A percentile compares a stretch with the other conserved stretches of the same genome.
Evolutionary conservation across 1,140 invertebrate genomes (phyloP).

Genomic region (Psix sp.): DNA sequence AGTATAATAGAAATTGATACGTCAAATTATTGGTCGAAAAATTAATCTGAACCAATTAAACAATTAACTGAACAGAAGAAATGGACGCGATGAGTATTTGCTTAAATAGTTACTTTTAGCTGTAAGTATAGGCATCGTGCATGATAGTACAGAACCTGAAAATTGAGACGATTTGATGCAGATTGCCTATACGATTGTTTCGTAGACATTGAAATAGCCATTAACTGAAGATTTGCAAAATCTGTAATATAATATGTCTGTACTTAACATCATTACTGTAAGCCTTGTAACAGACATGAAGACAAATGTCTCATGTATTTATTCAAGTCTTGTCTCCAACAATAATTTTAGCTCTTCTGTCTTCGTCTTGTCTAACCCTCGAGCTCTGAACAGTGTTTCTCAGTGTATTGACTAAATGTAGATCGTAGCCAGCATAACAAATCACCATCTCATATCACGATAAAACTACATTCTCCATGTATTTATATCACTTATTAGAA

Average conservation of each 20-base stretch:
- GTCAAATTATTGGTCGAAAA: too few relatives aligned
- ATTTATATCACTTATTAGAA: too few relatives aligned
- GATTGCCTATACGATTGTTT: slow-evolving; percentile 54
- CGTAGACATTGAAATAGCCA: slow-evolving; percentile 50
- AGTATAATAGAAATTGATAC: slow-evolving; percentile 35
- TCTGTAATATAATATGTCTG: slow-evolving; percentile 52
- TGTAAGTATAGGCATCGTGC: slow-evolving; percentile 58
- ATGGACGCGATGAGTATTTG: too few relatives aligned
- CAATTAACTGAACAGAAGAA: too few relatives aligned
- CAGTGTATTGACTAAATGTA: slow-evolving; percentile 59
- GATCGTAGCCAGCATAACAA: slow-evolving; percentile 58
- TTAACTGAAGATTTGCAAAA: slow-evolving; percentile 49
- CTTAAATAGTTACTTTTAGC: slow-evolving; percentile 55
- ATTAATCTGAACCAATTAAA: too few relatives aligned
- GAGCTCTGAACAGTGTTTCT: slow-evolving; percentile 61
- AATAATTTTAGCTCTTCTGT: slow-evolving; percentile 62
- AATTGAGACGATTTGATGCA: slow-evolving; percentile 40
- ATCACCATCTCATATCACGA: slow-evolving; percentile 57
- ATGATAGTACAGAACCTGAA: slow-evolving; percentile 50
- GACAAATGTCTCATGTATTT: slow-evolving; percentile 52
- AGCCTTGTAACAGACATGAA: slow-evolving; percentile 55
- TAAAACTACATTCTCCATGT: slow-evolving; percentile 33
- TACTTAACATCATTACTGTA: slow-evolving; percentile 54
- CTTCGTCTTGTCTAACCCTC: slow-evolving; percentile 62
- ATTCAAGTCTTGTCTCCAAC: slow-evolving; percentile 57